Evolutionary conservation across 2,797 vertebrate species (phyloP), one percentile per base, ranked within the genome.

Genomic region (Strix occidentalis): DNA sequence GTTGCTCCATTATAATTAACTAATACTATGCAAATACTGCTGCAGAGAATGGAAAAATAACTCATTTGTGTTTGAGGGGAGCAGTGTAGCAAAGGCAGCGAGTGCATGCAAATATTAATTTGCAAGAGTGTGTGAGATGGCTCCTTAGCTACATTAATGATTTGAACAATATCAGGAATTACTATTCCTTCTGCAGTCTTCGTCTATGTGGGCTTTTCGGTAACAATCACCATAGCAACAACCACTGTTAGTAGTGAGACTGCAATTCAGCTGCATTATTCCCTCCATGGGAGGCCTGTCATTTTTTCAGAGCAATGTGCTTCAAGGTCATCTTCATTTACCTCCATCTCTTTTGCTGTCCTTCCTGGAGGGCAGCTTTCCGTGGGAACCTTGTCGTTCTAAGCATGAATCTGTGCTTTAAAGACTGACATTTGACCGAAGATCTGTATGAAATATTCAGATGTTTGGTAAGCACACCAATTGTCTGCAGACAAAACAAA

Each of bases 211-310:
- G 92, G 95, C 96, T 95, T 93, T 89, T 95, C 4, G 11, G 74
- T 96, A 91, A 95, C 96, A 86, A 91, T 97, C 96, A 87, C 97
- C 95, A 97, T 97, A 75, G 97, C 95, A 96, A 97, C 97, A 78
- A 61, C 86, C 93, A 93, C 87, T 39, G 91, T 64, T 97, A 53
- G 83, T 31, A 93, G 95, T 58, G 84, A 94, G 95, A 86, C 96
- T 95, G 87, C 94, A 88, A 64, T 95, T 92, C 96, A 69, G 13
- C 84, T 80, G 94, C 95, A 80, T 96, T 96, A 94, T 95, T 95
- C 93, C 95, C 96, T 94, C 92, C 92, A 54, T 72, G 93, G 96
- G 96, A 96, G 94, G 93, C 96, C 94, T 95, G 90, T 90, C 96
- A 61, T 91, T 95, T 96, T 68, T 89, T 85, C 81, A 90, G 78